Conservation (phyloP, 1,140 invertebrate genomes). For the Meloidogyne hapla region DNA sequence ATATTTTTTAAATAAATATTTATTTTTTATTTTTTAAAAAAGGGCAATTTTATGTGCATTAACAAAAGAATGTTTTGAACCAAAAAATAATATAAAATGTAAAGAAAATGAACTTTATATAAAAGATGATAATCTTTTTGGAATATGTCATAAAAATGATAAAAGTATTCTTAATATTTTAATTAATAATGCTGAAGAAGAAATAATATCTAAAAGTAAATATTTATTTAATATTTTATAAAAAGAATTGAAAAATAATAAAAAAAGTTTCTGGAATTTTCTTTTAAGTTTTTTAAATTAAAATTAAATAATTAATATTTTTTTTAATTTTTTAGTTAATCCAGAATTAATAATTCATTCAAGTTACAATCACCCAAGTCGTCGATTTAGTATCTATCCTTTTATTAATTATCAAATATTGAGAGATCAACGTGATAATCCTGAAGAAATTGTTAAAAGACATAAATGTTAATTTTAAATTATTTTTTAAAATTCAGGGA, state of each 20-base stretch:
- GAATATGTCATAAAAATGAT: constrained; percentile 1
- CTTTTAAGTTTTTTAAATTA: neutral
- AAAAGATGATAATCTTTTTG: neutral
- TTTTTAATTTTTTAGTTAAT: neutral
- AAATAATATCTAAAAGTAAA: neutral
- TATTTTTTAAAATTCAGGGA: neutral
- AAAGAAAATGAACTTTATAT: neutral
- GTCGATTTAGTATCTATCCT: neutral
- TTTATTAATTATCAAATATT: constrained; percentile 3
- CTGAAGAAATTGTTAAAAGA: neutral
- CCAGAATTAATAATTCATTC: neutral
- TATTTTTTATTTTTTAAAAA: neutral
- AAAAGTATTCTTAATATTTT: constrained; percentile 1
- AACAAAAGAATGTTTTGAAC: constrained; percentile 1
- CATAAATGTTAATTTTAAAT: constrained; percentile 3
- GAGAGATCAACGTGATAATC: neutral
- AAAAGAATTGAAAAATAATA: too few relatives aligned
- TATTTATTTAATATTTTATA: neutral
- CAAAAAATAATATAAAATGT: neutral
- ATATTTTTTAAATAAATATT: too few relatives aligned
- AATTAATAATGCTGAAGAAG: constrained; percentile 3
- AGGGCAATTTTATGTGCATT: neutral
- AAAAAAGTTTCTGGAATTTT: neutral
- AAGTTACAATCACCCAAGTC: neutral
- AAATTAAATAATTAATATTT: neutral